These are phyloP conservation scores for Microctenopoma stevenorrisi DNA, from an alignment of 2,797 vertebrate species.

Conservation along the genomic window DNA sequence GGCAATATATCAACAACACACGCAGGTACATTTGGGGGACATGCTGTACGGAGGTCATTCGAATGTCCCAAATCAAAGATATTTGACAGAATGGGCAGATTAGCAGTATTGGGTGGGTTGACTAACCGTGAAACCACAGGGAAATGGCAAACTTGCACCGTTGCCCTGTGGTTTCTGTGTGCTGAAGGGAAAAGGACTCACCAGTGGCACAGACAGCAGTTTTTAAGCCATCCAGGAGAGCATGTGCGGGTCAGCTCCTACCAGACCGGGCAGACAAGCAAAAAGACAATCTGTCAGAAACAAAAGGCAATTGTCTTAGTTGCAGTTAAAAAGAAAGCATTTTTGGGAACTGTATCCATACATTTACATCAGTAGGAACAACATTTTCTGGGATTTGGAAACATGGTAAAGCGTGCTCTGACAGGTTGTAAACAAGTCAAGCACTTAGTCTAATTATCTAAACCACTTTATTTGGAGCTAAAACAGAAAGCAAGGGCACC, in stretches of 20 bases:
- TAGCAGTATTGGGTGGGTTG: background rate
- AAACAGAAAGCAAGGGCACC: background rate
- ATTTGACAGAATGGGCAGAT: slow-evolving; percentile 5
- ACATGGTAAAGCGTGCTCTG: background rate
- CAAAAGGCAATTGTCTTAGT: slow-evolving; percentile 8
- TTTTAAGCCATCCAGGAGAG: slow-evolving; percentile 7
- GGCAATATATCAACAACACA: slow-evolving; percentile 24
- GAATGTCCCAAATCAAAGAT: slow-evolving; percentile 9
- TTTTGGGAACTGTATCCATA: background rate
- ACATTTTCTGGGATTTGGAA: background rate
- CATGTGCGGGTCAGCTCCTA: slow-evolving; percentile 11
- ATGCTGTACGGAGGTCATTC: slow-evolving; percentile 6
- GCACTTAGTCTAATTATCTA: background rate
- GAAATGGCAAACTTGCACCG: background rate
- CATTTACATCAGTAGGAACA: background rate
- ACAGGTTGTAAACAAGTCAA: background rate
- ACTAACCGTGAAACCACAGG: background rate
- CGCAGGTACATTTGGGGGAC: slow-evolving; percentile 22
- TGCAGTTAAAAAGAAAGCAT: background rate
- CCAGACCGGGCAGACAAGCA: background rate
- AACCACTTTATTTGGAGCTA: background rate
- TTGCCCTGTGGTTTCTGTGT: slow-evolving; percentile 5
- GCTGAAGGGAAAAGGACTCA: slow-evolving; percentile 37
- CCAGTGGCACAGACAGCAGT: slow-evolving; percentile 1
- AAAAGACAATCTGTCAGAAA: slow-evolving; percentile 18